phyloP scores from a whole-genome alignment of 2,888 invertebrate genomes.

The Plutella xylostella region DNA sequence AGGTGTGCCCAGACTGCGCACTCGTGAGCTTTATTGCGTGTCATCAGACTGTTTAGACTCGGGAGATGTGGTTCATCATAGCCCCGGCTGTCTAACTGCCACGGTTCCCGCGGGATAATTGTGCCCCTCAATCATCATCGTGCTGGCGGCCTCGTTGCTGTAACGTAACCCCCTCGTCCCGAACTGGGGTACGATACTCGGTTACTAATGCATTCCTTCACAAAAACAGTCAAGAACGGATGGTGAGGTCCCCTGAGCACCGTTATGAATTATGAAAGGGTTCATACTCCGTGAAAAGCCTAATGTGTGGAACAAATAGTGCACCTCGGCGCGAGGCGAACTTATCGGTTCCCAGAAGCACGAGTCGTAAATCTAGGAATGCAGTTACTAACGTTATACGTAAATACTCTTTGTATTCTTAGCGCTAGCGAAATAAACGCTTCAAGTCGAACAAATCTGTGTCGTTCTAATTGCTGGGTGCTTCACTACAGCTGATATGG shows the following conservation, averaged over 20 bases:
- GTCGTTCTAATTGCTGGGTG: slow-evolving; percentile 10
- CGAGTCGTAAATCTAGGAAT: slow-evolving; percentile 15
- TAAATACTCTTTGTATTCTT: not conserved
- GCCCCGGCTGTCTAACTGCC: too few relatives aligned
- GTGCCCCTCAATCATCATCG: not conserved
- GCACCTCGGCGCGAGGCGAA: slow-evolving; percentile 15
- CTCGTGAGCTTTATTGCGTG: too few relatives aligned
- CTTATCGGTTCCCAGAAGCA: slow-evolving; percentile 17
- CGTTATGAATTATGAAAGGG: slow-evolving; percentile 20
- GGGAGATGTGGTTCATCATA: too few relatives aligned
- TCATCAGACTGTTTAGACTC: too few relatives aligned
- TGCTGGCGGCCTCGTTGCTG: too few relatives aligned
- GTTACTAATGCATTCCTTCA: slow-evolving; percentile 10
- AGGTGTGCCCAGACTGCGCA: too few relatives aligned
- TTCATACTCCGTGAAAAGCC: slow-evolving; percentile 19
- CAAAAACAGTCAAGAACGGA: slow-evolving; percentile 24
- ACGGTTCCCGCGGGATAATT: too few relatives aligned
- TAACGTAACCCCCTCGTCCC: not conserved
- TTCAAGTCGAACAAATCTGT: slow-evolving; percentile 4
- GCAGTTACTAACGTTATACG: not conserved
- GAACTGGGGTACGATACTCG: slow-evolving; percentile 8
- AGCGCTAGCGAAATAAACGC: not conserved
- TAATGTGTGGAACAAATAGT: slow-evolving; percentile 23
- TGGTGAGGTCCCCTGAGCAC: slow-evolving; percentile 19
- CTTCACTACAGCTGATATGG: slow-evolving; percentile 4